Evolutionary conservation across 2,113 vertebrate genomes (phyloP), one percentile per base, ranked within the genome.

Genomic region (Ctenodactylus gundi): DNA sequence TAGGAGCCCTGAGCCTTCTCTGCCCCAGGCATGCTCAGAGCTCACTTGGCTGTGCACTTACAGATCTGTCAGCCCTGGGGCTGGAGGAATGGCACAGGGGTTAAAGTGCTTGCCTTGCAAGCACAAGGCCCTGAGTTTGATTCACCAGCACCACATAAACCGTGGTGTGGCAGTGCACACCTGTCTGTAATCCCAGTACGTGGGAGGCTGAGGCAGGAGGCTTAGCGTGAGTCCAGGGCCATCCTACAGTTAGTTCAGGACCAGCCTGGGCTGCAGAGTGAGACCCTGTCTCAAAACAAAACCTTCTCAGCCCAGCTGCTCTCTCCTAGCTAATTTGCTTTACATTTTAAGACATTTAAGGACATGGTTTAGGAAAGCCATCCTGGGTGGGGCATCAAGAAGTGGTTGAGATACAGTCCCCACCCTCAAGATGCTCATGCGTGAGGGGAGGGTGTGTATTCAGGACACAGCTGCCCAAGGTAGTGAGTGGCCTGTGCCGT

Each of bases 311-410:
- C 17, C 53, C 31, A 41, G 4, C 51, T 39, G 12, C 21, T 65
- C 46, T 39, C 6, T 68, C 55, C 70, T 81, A 25, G 12, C 60
- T 85, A 25, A n/a, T 51, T 76, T 93, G 70, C 81, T 92, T 92
- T 82, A 68, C 34, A 53, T 83, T 94, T 87, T 82, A 53, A 92
- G 29, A 76, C 65, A 23, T 81, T 62, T 39, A 55, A 90, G 36
- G n/a, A 46, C 60, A 72, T 14, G 4, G 8, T 31, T 23, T 53
- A 64, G 80, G 51, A 80, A 80, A 89, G 46, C 9, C n/a, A 55
- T 18, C 31, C 49, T 1, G 17, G 27, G 6, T 82, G 39, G 75
- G 67, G 3, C 34, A 29, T 46, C 62, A 36, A 27, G 82, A 39
- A 76, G 27, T 65, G 72, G 49, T 64, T 62, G 85, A 10, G 31